Evolutionary conservation across 2,113 vertebrate genomes (phyloP).

Genomic region (Opisthocomus hoazin): DNA sequence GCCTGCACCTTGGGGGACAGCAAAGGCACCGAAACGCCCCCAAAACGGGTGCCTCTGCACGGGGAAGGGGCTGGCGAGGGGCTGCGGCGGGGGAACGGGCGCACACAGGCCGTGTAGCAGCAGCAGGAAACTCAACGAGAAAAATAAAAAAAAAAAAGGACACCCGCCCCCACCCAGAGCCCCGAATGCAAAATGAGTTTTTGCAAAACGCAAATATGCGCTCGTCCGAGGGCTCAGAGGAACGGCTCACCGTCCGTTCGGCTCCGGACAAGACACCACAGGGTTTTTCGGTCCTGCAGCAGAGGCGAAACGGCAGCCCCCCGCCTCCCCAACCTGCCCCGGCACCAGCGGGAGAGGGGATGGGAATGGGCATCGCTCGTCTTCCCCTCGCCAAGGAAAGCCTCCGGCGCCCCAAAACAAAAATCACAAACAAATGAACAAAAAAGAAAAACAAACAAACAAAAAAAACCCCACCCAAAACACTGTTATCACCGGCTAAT

Average conservation of each 20-base stretch:
- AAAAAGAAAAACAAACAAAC: background rate
- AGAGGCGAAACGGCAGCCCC: fast-evolving
- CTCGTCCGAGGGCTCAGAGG: background rate
- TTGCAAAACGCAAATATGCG: background rate
- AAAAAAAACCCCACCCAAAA: background rate
- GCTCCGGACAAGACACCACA: background rate
- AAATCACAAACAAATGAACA: background rate
- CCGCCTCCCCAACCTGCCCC: background rate
- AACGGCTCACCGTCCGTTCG: fast-evolving
- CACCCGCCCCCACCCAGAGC: background rate
- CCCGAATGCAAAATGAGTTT: background rate
- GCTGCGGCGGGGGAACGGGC: background rate
- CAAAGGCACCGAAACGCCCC: background rate
- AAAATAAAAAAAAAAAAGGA: background rate
- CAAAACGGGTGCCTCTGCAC: background rate
- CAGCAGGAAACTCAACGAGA: conserved; percentile 49
- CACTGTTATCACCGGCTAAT: conserved; percentile 49
- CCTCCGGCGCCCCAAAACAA: background rate
- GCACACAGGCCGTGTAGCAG: conserved; percentile 59
- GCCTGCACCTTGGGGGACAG: conserved; percentile 5
- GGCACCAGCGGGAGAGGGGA: background rate
- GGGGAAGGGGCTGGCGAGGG: background rate
- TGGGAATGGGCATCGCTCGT: fast-evolving
- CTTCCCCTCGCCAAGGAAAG: background rate
- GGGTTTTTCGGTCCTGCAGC: background rate